A percentile compares a stretch with the other conserved stretches of the same genome.
These are phyloP conservation scores for Clarias gariepinus DNA, from an alignment of 2,113 vertebrate genomes.

Conservation along the genomic window DNA sequence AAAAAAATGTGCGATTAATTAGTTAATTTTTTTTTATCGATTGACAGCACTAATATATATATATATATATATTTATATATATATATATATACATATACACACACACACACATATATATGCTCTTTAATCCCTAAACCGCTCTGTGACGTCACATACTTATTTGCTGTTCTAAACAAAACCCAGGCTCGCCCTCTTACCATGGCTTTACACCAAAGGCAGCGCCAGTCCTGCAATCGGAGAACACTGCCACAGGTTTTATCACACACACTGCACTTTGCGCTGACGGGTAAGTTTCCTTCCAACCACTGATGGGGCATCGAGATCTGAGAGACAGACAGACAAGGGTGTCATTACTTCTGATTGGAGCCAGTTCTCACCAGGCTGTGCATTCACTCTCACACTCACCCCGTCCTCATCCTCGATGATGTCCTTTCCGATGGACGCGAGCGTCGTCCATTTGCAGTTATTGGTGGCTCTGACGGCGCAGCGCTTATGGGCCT, in stretches of 20 bases:
- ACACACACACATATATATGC: too few relatives aligned
- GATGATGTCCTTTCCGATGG: slow-evolving; percentile 94
- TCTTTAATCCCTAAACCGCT: not conserved
- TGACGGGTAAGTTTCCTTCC: slow-evolving; percentile 94
- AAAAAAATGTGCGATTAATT: too few relatives aligned
- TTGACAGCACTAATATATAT: too few relatives aligned
- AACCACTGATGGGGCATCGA: slow-evolving; percentile 98
- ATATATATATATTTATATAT: too few relatives aligned
- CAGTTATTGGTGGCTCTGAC: slow-evolving; percentile 95
- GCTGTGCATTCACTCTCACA: not conserved
- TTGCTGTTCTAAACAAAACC: too few relatives aligned
- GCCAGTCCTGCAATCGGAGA: slow-evolving; percentile 93
- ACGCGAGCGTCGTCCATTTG: slow-evolving; percentile 97
- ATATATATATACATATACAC: too few relatives aligned
- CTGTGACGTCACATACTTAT: not conserved
- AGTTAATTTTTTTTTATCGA: too few relatives aligned
- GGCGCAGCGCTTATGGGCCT: slow-evolving; percentile 94
- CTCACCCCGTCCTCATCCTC: slow-evolving; percentile 98
- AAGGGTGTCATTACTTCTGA: not conserved
- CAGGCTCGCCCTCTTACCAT: slow-evolving; percentile 77
- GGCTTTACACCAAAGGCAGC: slow-evolving; percentile 96
- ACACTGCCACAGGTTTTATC: slow-evolving; percentile 97
- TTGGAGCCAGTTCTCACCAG: not conserved
- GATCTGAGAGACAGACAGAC: slow-evolving; percentile 72
- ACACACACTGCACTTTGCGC: slow-evolving; percentile 92